These are phyloP conservation scores for Stenchaetothrips biformis DNA, from an alignment of 2,888 invertebrate genomes.

Conservation along the genomic window DNA sequence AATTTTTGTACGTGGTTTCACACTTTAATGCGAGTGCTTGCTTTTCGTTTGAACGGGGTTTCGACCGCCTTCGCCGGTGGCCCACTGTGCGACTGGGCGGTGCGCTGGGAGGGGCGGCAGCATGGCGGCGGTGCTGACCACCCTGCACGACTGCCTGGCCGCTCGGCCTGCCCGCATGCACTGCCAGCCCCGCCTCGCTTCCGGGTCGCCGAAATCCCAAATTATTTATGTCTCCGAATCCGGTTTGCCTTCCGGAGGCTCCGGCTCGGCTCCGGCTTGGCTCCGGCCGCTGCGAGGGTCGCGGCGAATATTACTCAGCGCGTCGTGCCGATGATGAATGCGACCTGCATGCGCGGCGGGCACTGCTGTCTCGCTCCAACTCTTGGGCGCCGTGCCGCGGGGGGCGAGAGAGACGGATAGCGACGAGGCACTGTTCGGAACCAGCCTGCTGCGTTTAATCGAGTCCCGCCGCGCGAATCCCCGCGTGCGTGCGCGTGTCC, in stretches of 20 bases:
- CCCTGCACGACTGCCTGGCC: too few species aligned
- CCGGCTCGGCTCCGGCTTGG: neutral
- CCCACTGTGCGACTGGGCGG: too few species aligned
- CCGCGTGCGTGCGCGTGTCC: too few species aligned
- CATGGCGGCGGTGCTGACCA: neutral
- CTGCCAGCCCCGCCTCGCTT: neutral
- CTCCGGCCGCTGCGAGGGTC: neutral
- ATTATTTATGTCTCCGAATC: neutral
- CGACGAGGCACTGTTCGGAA: neutral
- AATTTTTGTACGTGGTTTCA: too few species aligned
- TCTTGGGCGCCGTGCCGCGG: neutral
- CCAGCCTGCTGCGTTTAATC: neutral
- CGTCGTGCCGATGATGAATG: neutral
- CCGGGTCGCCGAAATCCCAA: constrained; percentile 10
- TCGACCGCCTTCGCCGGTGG: too few species aligned
- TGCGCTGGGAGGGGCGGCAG: neutral
- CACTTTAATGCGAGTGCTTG: too few species aligned
- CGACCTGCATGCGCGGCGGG: neutral
- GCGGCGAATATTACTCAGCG: neutral
- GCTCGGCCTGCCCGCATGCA: too few species aligned
- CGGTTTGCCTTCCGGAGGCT: constrained; percentile 1
- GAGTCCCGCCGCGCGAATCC: neutral
- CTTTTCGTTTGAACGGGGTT: too few species aligned
- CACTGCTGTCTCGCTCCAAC: too few species aligned
- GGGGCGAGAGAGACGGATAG: neutral